Percentiles rank a stretch among this genome's conserved stretches.
Evolutionary conservation across 2,113 vertebrate genomes (phyloP).

Genomic region (Athene cunicularia): DNA sequence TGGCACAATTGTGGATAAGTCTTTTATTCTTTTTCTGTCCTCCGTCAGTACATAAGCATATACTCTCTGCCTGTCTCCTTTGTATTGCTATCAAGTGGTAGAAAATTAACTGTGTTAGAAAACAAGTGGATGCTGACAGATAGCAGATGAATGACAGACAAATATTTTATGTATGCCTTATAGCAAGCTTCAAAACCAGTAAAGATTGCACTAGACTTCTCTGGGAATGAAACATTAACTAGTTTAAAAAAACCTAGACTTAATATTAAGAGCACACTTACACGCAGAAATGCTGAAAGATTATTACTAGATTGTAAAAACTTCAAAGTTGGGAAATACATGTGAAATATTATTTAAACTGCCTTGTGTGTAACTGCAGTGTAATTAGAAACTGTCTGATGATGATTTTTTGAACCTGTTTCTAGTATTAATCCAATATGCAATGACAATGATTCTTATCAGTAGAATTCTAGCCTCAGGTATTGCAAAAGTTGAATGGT

Average conservation of each 20-base stretch:
- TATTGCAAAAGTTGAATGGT: not conserved
- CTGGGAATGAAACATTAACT: not conserved
- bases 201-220: not conserved
- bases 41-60: not conserved
- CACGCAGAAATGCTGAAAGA: not conserved
- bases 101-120: constrained; percentile 48
- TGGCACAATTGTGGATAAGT: constrained; percentile 11
- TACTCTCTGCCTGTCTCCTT: not conserved
- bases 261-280: not conserved
- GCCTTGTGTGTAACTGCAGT: not conserved
- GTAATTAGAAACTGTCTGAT: not conserved
- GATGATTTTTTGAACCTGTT: not conserved
- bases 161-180: not conserved
- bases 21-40: not conserved
- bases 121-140: constrained; percentile 28
- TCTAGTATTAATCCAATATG: not conserved
- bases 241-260: not conserved
- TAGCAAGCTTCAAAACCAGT: constrained; percentile 31
- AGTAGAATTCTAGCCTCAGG: not conserved
- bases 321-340: not conserved
- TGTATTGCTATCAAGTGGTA: constrained; percentile 25
- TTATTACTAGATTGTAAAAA: not conserved
- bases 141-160: constrained; percentile 9
- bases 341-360: not conserved
- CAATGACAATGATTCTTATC: not conserved